phyloP scores from a whole-genome alignment of 2,888 invertebrate species.

The Venustoraphidia nigricollis region DNA sequence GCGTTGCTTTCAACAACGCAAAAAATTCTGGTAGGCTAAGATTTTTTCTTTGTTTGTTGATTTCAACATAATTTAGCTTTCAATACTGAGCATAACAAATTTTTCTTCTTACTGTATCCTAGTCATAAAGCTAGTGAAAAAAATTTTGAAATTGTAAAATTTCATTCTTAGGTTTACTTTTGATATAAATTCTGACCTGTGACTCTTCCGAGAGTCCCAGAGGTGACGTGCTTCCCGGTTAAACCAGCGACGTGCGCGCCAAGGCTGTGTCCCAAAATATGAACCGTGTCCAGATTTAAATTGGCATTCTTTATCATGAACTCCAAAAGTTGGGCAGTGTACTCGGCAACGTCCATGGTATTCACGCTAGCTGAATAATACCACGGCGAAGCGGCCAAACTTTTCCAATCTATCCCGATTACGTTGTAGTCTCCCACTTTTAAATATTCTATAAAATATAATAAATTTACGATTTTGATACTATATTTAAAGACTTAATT shows the following conservation, averaged over 20 bases:
- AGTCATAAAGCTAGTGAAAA: too few species aligned
- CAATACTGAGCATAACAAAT: too few species aligned
- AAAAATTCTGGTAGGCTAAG: too few species aligned
- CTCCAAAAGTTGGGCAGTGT: slow-evolving; percentile 20
- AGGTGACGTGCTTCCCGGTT: slow-evolving; percentile 15
- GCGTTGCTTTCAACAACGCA: too few species aligned
- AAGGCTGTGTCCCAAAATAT: slow-evolving; percentile 25
- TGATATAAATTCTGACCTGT: slow-evolving; percentile 10
- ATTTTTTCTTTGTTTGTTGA: too few species aligned
- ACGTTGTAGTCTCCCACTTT: slow-evolving; percentile 21
- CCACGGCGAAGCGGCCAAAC: neutral
- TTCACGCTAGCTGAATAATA: slow-evolving; percentile 1
- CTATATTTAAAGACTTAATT: too few species aligned
- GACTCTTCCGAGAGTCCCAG: slow-evolving; percentile 19
- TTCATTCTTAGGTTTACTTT: too few species aligned
- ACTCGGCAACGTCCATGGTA: slow-evolving; percentile 17
- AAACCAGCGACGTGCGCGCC: slow-evolving; percentile 25
- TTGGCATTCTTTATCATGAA: slow-evolving; percentile 17
- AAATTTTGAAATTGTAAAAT: too few species aligned
- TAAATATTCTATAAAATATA: slow-evolving; percentile 20
- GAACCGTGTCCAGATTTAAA: slow-evolving; percentile 16
- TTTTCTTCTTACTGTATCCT: too few species aligned
- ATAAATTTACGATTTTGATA: too few species aligned
- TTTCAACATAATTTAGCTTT: too few species aligned
- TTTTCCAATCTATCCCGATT: slow-evolving; percentile 27